Percentiles rank a stretch among this genome's conserved stretches.
These are phyloP conservation scores for Stegodyphus dumicola DNA, from an alignment of 1,140 invertebrate species.

Conservation along the genomic window DNA sequence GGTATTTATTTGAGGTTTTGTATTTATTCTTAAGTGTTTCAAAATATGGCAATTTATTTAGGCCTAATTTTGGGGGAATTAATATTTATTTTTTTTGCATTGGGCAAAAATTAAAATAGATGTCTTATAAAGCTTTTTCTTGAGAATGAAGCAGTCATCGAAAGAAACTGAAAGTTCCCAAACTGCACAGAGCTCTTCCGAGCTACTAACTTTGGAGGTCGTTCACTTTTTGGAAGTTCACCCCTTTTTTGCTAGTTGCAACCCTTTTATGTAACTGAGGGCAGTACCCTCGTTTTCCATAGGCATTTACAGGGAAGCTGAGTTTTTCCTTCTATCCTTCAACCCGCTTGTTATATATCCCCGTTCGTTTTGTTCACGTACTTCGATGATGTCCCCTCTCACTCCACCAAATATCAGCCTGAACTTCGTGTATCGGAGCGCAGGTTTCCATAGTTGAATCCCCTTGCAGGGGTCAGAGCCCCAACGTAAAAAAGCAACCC, in stretches of 20 bases:
- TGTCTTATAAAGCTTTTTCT: no score
- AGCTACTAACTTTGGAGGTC: slow-evolving; percentile 10
- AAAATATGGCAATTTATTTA: no score
- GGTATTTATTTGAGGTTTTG: no score
- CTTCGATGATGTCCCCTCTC: no score
- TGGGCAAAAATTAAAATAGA: no score
- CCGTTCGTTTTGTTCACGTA: background rate
- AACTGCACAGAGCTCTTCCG: no score
- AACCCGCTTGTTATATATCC: background rate
- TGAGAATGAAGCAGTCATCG: no score
- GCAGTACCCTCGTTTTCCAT: slow-evolving; percentile 39
- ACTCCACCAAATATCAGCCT: no score
- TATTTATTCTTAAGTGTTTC: no score
- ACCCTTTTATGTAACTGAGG: slow-evolving; percentile 19
- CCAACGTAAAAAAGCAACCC: background rate
- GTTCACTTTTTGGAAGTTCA: slow-evolving; percentile 44
- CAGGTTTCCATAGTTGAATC: slow-evolving; percentile 24
- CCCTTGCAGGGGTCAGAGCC: slow-evolving; percentile 53
- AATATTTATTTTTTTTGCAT: no score
- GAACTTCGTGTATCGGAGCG: slow-evolving; percentile 43
- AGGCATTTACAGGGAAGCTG: slow-evolving; percentile 35
- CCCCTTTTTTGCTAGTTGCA: slow-evolving; percentile 40
- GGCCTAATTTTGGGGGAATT: no score
- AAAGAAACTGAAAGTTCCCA: no score
- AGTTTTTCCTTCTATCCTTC: background rate